phyloP scores from a whole-genome alignment of 2,888 invertebrate genomes.

The Leptarthrus brevirostris region DNA sequence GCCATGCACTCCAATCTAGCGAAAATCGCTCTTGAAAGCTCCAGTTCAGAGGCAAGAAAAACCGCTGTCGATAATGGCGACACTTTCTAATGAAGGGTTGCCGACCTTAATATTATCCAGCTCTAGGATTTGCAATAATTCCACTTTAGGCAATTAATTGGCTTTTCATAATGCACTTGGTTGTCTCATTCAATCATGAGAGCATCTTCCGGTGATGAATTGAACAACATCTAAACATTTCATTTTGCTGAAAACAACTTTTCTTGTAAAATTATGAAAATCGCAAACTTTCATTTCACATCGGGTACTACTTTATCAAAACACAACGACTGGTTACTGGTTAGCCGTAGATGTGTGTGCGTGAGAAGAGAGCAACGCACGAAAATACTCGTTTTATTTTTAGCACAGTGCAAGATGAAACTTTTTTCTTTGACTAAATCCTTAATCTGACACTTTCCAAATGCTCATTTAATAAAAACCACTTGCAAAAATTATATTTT shows the following conservation, averaged over 20 bases:
- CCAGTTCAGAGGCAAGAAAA: constrained; percentile 13
- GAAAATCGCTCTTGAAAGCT: constrained; percentile 30
- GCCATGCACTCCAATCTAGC: constrained; percentile 15
- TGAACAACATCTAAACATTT: background rate
- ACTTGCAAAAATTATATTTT: constrained; percentile 27
- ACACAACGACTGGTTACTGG: constrained; percentile 22
- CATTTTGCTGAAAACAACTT: background rate
- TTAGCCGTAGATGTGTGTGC: constrained; percentile 1
- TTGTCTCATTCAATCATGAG: too few species aligned
- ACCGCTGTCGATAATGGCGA: constrained; percentile 52
- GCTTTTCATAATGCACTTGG: too few species aligned
- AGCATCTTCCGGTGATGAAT: too few species aligned
- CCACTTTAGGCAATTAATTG: too few species aligned
- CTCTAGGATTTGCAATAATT: too few species aligned
- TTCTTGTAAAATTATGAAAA: constrained; percentile 8
- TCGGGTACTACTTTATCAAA: constrained; percentile 46
- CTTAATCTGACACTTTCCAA: constrained; percentile 46
- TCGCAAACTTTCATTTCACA: constrained; percentile 48
- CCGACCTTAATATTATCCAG: constrained; percentile 17
- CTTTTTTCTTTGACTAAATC: constrained; percentile 46
- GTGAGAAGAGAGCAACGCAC: constrained; percentile 50
- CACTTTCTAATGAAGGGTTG: constrained; percentile 51
- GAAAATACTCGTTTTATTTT: constrained; percentile 55
- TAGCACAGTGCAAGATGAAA: constrained; percentile 52
- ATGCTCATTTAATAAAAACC: constrained; percentile 23